These are phyloP conservation scores for Holacanthella duospinosa DNA, from an alignment of 2,888 invertebrate species.

Conservation along the genomic window DNA sequence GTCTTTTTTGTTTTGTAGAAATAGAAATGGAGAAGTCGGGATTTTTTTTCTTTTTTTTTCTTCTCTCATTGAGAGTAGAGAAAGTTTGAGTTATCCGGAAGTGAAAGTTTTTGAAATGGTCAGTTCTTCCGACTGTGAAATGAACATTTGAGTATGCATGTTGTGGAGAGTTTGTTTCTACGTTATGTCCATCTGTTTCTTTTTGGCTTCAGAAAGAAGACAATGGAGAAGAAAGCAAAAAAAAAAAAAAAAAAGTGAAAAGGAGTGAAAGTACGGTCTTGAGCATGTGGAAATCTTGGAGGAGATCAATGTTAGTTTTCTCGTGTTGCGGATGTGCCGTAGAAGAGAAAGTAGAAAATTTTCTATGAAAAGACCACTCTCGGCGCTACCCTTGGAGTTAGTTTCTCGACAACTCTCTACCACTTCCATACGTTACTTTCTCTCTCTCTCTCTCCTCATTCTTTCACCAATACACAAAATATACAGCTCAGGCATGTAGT, in stretches of 20 bases:
- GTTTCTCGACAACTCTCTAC: not conserved
- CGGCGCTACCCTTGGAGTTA: not conserved
- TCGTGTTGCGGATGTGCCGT: slow-evolving; percentile 36
- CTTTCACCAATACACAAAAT: not conserved
- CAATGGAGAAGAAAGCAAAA: slow-evolving; percentile 3
- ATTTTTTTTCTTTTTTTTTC: too few species aligned
- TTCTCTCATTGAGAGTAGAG: too few species aligned
- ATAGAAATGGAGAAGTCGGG: too few species aligned
- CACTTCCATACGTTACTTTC: not conserved
- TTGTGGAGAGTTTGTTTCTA: not conserved
- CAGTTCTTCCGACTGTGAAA: not conserved
- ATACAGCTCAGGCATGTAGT: not conserved
- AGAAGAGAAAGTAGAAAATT: slow-evolving; percentile 5
- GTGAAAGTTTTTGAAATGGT: too few species aligned
- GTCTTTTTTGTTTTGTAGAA: too few species aligned
- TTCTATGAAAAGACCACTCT: not conserved
- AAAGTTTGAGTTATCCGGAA: too few species aligned
- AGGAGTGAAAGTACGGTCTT: slow-evolving; percentile 10
- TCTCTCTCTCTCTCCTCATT: slow-evolving; percentile 3
- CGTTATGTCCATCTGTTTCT: not conserved
- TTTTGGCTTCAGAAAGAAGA: not conserved
- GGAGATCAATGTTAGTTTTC: slow-evolving; percentile 36
- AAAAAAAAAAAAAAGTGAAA: slow-evolving; percentile 5
- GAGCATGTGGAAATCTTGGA: slow-evolving; percentile 34
- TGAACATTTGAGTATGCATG: not conserved